Conservation (phyloP, 2,888 invertebrate genomes). For the Ormyrus pomaceus region DNA sequence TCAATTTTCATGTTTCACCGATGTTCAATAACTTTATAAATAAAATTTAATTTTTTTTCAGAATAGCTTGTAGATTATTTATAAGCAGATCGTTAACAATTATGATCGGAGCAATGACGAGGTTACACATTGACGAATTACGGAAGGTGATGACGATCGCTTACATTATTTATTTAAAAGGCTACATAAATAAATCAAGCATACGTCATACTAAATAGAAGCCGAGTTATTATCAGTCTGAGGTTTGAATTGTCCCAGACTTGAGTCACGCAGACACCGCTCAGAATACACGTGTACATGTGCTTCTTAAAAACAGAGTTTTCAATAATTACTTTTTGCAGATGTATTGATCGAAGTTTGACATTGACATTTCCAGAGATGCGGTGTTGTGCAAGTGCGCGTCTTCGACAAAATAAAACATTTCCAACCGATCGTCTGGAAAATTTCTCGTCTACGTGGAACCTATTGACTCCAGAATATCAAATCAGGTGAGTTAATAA, state of each 20-base stretch:
- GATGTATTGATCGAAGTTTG: no score
- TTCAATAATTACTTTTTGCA: no score
- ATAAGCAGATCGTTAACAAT: neutral
- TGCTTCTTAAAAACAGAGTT: no score
- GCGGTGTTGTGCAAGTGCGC: no score
- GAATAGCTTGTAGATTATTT: neutral
- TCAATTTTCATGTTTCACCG: no score
- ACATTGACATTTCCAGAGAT: no score
- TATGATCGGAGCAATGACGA: neutral
- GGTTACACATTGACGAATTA: neutral
- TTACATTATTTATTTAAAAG: conserved; percentile 1
- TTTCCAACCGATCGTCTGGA: no score
- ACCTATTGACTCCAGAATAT: no score
- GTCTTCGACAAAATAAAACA: no score
- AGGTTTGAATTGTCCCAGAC: neutral
- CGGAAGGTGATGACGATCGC: neutral
- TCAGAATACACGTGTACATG: neutral
- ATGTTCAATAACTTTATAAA: neutral
- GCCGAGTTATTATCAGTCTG: conserved; percentile 13
- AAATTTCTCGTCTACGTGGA: no score
- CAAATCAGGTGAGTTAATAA: no score
- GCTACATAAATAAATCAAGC: conserved; percentile 26
- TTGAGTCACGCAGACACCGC: conserved; percentile 4
- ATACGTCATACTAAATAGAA: conserved; percentile 20
- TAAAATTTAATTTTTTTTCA: neutral